These are phyloP conservation scores for Sebastes itinus DNA, from an alignment of 2,797 vertebrate genomes.

Conservation along the genomic window DNA sequence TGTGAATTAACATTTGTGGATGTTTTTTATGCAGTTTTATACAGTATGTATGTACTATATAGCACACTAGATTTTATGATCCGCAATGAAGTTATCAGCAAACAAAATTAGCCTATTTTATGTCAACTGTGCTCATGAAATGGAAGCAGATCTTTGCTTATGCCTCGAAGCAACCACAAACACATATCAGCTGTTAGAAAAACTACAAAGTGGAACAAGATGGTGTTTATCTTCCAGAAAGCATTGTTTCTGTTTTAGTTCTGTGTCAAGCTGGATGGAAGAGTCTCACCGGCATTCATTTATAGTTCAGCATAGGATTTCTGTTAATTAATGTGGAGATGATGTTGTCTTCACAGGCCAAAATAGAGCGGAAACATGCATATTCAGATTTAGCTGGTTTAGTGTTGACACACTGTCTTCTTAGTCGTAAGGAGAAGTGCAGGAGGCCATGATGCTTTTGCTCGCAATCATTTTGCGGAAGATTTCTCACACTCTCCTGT, in stretches of 20 bases:
- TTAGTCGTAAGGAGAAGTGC: neutral
- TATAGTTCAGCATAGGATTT: neutral
- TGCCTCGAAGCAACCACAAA: neutral
- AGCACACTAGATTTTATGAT: neutral
- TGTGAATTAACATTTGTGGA: neutral
- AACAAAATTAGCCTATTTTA: conserved; percentile 14
- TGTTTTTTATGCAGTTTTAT: neutral
- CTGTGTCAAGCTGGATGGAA: neutral
- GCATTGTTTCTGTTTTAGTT: neutral
- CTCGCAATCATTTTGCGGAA: conserved; percentile 6
- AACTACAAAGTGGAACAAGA: neutral
- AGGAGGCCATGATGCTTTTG: neutral
- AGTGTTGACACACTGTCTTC: neutral
- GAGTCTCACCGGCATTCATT: neutral
- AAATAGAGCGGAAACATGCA: neutral
- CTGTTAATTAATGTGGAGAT: neutral
- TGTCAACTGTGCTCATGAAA: conserved; percentile 12
- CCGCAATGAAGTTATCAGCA: neutral
- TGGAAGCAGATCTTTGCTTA: conserved; percentile 8
- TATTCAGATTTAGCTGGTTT: neutral
- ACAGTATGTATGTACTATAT: neutral
- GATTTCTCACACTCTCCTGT: conserved; percentile 55
- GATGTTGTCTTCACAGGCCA: neutral
- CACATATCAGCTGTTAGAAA: neutral
- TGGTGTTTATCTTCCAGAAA: neutral